Conservation (phyloP, 2,888 invertebrate genomes). For the Autographa pulchrina region DNA sequence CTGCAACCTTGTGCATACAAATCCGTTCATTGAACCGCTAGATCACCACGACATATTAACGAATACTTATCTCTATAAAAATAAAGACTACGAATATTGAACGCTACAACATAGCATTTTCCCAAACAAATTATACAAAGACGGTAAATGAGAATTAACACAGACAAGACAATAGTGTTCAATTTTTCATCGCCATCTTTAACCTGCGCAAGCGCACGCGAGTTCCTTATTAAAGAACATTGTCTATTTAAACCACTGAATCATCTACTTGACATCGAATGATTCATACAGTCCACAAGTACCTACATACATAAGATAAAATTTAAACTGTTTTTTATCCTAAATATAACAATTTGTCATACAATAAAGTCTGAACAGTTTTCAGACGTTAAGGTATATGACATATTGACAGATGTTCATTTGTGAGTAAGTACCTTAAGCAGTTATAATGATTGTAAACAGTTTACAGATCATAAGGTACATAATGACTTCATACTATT, state of each 20-base stretch:
- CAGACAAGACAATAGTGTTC: neutral
- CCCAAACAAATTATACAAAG: neutral
- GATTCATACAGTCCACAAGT: slow-evolving; percentile 30
- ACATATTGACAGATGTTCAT: too few species aligned
- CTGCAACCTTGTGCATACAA: too few species aligned
- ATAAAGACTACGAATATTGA: neutral
- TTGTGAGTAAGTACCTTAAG: too few species aligned
- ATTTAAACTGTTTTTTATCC: slow-evolving; percentile 22
- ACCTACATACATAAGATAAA: slow-evolving; percentile 7
- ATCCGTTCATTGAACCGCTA: too few species aligned
- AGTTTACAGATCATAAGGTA: too few species aligned
- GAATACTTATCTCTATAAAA: too few species aligned
- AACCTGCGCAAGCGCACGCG: slow-evolving; percentile 27
- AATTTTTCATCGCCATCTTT: neutral
- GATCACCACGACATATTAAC: too few species aligned
- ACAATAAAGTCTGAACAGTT: neutral
- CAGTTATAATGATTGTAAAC: too few species aligned
- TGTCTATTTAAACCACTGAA: slow-evolving; percentile 27
- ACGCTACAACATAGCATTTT: neutral
- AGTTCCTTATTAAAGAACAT: slow-evolving; percentile 37
- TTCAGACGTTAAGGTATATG: too few species aligned
- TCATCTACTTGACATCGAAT: slow-evolving; percentile 40
- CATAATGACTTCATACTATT: too few species aligned
- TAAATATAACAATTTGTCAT: neutral
- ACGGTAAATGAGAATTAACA: neutral